Conservation (phyloP, 2,888 invertebrate species). For the Eristalis pertinax region DNA sequence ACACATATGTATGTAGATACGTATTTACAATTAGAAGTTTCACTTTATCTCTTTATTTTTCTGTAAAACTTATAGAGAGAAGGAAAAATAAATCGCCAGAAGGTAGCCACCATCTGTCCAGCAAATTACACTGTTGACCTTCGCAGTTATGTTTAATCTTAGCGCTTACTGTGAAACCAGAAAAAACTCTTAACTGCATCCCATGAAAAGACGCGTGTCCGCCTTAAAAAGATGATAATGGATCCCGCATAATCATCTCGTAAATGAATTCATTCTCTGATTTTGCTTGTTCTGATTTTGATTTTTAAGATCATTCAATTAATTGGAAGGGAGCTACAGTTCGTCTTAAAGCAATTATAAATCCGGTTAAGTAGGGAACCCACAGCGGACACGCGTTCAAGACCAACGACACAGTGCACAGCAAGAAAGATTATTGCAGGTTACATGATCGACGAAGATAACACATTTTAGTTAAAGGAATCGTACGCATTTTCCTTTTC, state of each 20-base stretch:
- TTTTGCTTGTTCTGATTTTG: slow-evolving; percentile 61
- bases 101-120: slow-evolving; percentile 55
- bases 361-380: slow-evolving; percentile 23
- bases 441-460: slow-evolving; percentile 61
- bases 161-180: slow-evolving; percentile 31
- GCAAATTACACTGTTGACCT: slow-evolving; percentile 57
- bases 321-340: slow-evolving; percentile 47
- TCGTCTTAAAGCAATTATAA: slow-evolving; percentile 8
- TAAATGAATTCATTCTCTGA: slow-evolving; percentile 67
- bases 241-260: slow-evolving; percentile 65
- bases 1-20: no score
- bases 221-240: slow-evolving; percentile 66
- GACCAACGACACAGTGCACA: slow-evolving; percentile 17
- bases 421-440: slow-evolving; percentile 31
- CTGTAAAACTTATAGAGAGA: background rate
- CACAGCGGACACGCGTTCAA: slow-evolving; percentile 50
- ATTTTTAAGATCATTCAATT: slow-evolving; percentile 71
- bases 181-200: slow-evolving; percentile 49
- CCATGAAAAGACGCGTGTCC: slow-evolving; percentile 60
- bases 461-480: slow-evolving; percentile 59
- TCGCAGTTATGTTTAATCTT: slow-evolving; percentile 61
- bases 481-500: slow-evolving; percentile 43
- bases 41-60: background rate
- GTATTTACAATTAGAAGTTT: background rate
- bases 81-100: slow-evolving; percentile 20